Evolutionary conservation across 2,113 vertebrate genomes (phyloP).

Genomic region (Protobothrops mucrosquamatus): DNA sequence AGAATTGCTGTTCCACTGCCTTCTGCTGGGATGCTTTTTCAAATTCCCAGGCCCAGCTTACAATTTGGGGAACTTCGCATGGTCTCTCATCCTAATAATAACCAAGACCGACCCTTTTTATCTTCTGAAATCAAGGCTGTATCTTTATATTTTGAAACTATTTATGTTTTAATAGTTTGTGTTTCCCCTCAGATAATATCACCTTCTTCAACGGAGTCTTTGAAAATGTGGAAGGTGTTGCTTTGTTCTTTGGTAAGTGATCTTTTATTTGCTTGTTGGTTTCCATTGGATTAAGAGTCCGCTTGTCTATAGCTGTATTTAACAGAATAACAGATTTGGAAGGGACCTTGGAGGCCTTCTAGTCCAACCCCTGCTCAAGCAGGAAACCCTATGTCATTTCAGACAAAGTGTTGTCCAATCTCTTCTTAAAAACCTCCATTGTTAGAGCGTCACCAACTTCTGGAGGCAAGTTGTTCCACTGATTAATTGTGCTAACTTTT

Average conservation of each 20-base stretch:
- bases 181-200: constrained; percentile 60
- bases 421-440: too few relatives aligned
- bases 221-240: constrained; percentile 69
- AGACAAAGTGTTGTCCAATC: too few relatives aligned
- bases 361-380: too few relatives aligned
- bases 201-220: constrained; percentile 71
- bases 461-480: too few relatives aligned
- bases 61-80: neutral
- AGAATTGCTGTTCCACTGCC: neutral
- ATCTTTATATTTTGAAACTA: neutral
- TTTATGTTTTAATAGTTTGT: neutral
- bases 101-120: neutral
- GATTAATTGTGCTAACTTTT: too few relatives aligned
- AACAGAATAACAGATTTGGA: neutral
- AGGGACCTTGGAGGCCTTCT: too few relatives aligned
- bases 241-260: constrained; percentile 74
- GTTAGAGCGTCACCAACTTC: too few relatives aligned
- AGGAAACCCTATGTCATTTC: too few relatives aligned
- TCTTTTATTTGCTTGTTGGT: neutral
- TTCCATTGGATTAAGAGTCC: neutral
- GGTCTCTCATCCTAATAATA: neutral
- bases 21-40: neutral
- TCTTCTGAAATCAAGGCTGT: neutral
- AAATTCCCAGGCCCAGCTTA: neutral
- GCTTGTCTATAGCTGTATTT: neutral